These are phyloP conservation scores for Pelmatolapia mariae DNA, from an alignment of 2,113 vertebrate genomes.

Conservation along the genomic window DNA sequence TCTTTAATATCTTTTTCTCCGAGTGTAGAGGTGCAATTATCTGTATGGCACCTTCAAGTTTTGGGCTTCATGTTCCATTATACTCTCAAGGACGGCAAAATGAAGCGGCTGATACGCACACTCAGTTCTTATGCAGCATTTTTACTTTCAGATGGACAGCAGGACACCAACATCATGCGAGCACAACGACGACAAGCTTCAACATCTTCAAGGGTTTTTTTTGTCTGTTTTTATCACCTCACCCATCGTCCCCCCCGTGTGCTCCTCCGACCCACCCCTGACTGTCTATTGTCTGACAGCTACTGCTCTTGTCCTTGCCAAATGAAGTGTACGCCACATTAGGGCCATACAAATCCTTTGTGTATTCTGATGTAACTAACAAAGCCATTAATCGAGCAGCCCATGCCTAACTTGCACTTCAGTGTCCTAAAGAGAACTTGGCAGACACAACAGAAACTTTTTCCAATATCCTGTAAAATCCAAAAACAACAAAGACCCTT, in stretches of 20 bases:
- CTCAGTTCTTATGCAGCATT: neutral
- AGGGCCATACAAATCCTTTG: slow-evolving; percentile 28
- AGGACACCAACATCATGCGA: neutral
- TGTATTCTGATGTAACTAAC: slow-evolving; percentile 9
- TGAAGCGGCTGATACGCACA: slow-evolving; percentile 5
- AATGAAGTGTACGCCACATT: slow-evolving; percentile 47
- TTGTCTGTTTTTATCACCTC: neutral
- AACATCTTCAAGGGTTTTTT: neutral
- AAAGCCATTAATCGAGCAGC: neutral
- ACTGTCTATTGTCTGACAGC: neutral
- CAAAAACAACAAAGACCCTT: neutral
- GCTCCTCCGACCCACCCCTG: neutral
- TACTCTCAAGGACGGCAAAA: neutral
- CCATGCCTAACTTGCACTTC: neutral
- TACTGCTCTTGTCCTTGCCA: slow-evolving; percentile 49
- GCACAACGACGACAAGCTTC: neutral
- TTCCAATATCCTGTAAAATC: neutral
- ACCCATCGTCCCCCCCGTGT: neutral
- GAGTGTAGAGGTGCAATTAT: neutral
- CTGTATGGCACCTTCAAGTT: neutral
- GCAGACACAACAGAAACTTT: neutral
- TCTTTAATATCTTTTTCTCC: neutral
- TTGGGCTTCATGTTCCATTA: neutral
- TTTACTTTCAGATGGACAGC: neutral
- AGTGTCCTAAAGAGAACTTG: neutral